Base-by-base conservation (phyloP, 2,888 invertebrate species). In the Girardia tigrina region DNA sequence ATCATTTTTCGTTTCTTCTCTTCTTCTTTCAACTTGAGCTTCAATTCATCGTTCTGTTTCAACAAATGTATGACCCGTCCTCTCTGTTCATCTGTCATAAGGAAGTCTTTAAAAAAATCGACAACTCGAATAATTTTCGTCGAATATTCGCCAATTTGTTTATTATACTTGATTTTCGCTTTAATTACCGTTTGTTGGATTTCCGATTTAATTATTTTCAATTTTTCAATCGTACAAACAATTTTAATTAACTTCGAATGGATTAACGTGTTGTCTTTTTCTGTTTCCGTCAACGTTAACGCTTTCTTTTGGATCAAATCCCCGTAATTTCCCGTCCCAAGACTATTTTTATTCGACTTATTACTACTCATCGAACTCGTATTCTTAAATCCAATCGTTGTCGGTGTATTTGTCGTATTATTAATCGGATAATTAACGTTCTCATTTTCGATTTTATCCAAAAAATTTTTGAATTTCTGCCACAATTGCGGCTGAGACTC, bases 1-100 rank as follows among this genome's bases (percentile, higher is more conserved):
- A 69, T 42, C 20, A 12, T 27, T 29, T 71, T 71, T 16, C 71
- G 71, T 29, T 71, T 71, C 27, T 71, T 71, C 71, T 71, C 71
- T 23, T 71, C 71, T 4, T 71, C 71, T 28, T 29, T 27, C 4
- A 27, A 23, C 27, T 71, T 71, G 2, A 27, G 16, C 27, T 71
- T 71, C n/a, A 56, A 56, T 56, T 56, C 56, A 56, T 56, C 56
- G n/a, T 56, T 56, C n/a, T 56, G 56, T 16, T 56, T 56, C 8
- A 56, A n/a, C n/a, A 56, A 56, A n/a, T 56, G 56, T 56, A 56
- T 56, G 2, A 56, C 56, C 23, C 56, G 4, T 20, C 56, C 56
- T 4, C 56, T n/a, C 23, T 56, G 56, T 56, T 56, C 56, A 56
- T 56, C 56, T 12, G 56, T 56, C 56, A 56, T 56, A 4, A 56